Evolutionary conservation across 2,797 vertebrate genomes (phyloP), one percentile per base, ranked within the genome.

Genomic region (Phrynocephalus guinanensis): DNA sequence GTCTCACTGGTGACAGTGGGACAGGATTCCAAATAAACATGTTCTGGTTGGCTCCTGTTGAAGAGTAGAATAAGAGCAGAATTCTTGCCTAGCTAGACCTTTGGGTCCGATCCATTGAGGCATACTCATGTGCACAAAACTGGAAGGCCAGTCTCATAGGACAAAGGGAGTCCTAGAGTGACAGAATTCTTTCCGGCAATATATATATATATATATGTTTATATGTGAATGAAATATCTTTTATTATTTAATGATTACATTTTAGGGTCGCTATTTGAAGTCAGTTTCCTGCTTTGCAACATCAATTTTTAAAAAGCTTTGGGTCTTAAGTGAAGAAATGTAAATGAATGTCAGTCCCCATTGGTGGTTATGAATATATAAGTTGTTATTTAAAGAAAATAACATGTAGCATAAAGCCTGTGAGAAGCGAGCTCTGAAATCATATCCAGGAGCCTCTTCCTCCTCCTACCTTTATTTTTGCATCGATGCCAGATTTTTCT

Each of bases 221-320:
- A 94, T 95, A 94, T 95, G 87, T 95, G 95, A 96, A 95, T 94
- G 94, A 90, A 96, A 88, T 92, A 93, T 91, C 86, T 93, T 95
- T 95, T 96, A 95, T 95, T 96, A 95, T 97, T 97, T 97, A 97
- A 97, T 97, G 95, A 97, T 94, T 95, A 95, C 89, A 96, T 95
- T 97, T 96, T 97, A 97, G 94, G 91, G 96, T 93, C 88, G 96
- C 95, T 96, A 97, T 97, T 97, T 97, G 97, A 97, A 97, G 97
- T 97, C 96, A 96, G 97, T 95, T 96, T 97, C 96, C 96, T 96
- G 96, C 97, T 97, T 97, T 97, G 96, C 96, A 95, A 94, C 96
- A 97, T 97, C 95, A 97, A 97, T 97, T 97, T 97, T 97, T 97
- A 96, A 97, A 97, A 97, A 97, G 96, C 97, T 96, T 86, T 96